These are phyloP conservation scores for Campopleginae sp. DNA, from an alignment of 2,888 invertebrate species.

Conservation along the genomic window DNA sequence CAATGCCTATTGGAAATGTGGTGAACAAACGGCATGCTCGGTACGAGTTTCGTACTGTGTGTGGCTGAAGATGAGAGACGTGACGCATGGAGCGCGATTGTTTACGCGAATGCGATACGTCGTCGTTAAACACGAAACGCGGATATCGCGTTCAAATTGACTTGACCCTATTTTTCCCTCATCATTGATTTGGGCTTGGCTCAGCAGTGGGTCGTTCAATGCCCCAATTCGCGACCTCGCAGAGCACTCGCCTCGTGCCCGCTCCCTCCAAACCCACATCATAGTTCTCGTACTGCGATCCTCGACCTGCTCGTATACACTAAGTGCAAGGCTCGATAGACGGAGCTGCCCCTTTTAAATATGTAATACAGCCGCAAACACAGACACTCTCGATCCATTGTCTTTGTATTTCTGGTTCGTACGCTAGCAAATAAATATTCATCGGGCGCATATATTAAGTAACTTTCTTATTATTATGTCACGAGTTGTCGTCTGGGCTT, in stretches of 20 bases:
- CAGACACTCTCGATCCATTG: not conserved
- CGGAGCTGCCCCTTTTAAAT: slow-evolving; percentile 13
- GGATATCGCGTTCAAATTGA: not conserved
- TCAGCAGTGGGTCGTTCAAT: not conserved
- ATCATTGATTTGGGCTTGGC: slow-evolving; percentile 7
- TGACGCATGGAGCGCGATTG: not conserved
- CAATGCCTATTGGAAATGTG: not conserved
- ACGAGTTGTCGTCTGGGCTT: not conserved
- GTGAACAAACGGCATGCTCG: not conserved
- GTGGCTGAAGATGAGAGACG: not conserved
- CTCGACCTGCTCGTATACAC: not conserved
- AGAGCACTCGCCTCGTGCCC: not conserved
- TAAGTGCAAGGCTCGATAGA: not conserved
- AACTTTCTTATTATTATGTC: slow-evolving; percentile 46
- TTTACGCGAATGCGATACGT: not conserved
- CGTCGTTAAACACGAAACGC: not conserved
- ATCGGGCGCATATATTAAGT: slow-evolving; percentile 47
- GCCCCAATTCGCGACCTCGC: not conserved
- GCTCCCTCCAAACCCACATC: not conserved
- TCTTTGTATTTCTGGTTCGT: slow-evolving; percentile 4
- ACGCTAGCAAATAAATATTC: not conserved
- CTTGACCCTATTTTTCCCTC: not conserved
- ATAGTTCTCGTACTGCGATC: not conserved
- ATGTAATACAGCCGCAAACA: not conserved
- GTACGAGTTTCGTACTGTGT: not conserved